Conservation (phyloP, 2,888 invertebrate genomes). For the Thymelicus sylvestris region DNA sequence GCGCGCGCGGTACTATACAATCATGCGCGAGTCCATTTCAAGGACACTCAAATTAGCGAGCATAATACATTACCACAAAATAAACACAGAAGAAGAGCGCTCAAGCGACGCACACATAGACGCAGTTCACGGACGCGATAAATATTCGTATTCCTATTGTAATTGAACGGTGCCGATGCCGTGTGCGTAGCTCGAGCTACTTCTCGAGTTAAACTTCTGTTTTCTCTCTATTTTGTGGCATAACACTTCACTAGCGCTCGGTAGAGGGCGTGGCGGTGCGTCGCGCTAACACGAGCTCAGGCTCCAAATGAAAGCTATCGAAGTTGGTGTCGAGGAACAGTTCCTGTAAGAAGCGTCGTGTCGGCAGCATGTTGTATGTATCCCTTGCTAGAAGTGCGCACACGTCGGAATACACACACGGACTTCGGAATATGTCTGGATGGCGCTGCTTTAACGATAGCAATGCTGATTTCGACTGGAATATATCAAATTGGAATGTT, state of each 20-base stretch:
- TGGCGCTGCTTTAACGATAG: slow-evolving; percentile 90
- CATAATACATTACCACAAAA: too few species aligned
- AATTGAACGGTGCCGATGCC: too few species aligned
- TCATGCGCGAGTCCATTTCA: too few species aligned
- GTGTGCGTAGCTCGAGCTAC: too few species aligned
- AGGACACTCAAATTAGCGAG: too few species aligned
- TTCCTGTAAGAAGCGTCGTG: slow-evolving; percentile 96
- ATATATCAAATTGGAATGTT: slow-evolving; percentile 29
- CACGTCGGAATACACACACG: slow-evolving; percentile 97
- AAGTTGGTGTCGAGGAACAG: slow-evolving; percentile 94
- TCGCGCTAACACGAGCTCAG: slow-evolving; percentile 74
- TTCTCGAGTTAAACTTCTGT: too few species aligned
- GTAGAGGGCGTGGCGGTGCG: slow-evolving; percentile 46
- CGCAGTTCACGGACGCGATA: too few species aligned
- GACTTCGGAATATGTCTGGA: slow-evolving; percentile 90
- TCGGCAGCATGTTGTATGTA: slow-evolving; percentile 92
- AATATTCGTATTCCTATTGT: too few species aligned
- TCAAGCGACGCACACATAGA: too few species aligned
- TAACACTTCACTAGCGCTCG: neutral
- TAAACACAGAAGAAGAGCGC: too few species aligned
- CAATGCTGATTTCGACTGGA: slow-evolving; percentile 91
- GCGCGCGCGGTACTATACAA: too few species aligned
- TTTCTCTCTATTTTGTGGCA: neutral
- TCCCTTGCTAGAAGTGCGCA: slow-evolving; percentile 91
- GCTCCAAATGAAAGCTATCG: slow-evolving; percentile 84